Base-by-base conservation (phyloP, 1,140 invertebrate genomes). In the Hirudo medicinalis region DNA sequence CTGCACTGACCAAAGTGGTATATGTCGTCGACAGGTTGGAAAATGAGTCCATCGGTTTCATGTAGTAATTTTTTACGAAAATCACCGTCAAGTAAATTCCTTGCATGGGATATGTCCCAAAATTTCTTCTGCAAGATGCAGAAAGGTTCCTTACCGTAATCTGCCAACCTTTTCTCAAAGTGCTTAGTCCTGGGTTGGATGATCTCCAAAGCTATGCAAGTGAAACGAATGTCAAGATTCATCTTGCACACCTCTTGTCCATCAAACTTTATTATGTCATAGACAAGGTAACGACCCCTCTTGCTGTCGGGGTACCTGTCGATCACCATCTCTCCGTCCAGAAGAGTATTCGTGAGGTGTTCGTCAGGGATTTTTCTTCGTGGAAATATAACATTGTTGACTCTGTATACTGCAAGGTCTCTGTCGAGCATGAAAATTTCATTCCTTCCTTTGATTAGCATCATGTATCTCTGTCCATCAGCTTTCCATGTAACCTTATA, bases 401-500 rank as follows among this genome's bases (percentile, higher is more conserved):
- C 90, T 84, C 90, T 86, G 83, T 96, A 99, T n/a, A 94, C 88
- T 76, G 88, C 89, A 81, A 97, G 91, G 81, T 99, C 92, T 79
- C 97, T 85, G 83, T 99, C 96, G 75, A 97, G 85, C 81, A 97
- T 94, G 79, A 89, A 99, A 9, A 97, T 86, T 78, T 92, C 86
- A 76, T 89, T 86, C 76, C 88, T 85, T n/a, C 87, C 88, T 78
- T 92, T 87, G 70, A 99, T 94, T 8, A 97, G 82, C 91, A 99
- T 94, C 89, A 99, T 90, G 79, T 97, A 99, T 87, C 94, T 88
- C 20, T 89, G 92, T 36, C 97, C 97, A 83, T 99, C 97, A 19
- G 97, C 97, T 81, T 99, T 99, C 96, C 96, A 99, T 0, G 94
- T 98, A 3, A 99, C 95, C 78, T 88, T 88, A 78, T 99, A 99